phyloP scores from a whole-genome alignment of 2,888 invertebrate species.

The Bhutanitis thaidina region DNA sequence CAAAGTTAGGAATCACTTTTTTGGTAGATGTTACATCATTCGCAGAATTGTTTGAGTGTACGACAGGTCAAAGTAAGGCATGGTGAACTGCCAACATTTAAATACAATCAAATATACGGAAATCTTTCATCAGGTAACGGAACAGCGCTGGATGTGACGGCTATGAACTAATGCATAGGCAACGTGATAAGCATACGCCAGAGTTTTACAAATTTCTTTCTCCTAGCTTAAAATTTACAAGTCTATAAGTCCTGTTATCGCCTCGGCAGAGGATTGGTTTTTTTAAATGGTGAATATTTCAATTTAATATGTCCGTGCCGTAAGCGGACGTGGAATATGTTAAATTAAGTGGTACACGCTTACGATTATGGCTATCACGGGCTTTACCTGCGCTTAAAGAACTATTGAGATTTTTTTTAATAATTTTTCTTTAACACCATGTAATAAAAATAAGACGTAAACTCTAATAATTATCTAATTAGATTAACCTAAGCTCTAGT shows the following conservation, averaged over 20 bases:
- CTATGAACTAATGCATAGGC: conserved; percentile 1
- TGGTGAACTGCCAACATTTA: not conserved
- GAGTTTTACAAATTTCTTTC: conserved; percentile 14
- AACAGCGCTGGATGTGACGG: not conserved
- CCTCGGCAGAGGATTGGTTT: not conserved
- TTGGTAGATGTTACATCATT: too few relatives aligned
- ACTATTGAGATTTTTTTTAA: not conserved
- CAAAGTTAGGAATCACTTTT: too few relatives aligned
- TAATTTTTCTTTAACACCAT: too few relatives aligned
- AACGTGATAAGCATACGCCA: not conserved
- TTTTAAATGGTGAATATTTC: conserved; percentile 10
- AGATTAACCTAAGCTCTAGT: too few relatives aligned
- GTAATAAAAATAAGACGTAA: too few relatives aligned
- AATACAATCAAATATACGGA: not conserved
- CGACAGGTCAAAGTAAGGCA: not conserved
- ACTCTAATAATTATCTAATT: too few relatives aligned
- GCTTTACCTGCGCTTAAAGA: not conserved
- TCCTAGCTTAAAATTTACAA: conserved; percentile 8
- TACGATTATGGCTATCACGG: not conserved
- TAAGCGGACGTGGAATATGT: not conserved
- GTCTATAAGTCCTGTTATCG: conserved; percentile 14
- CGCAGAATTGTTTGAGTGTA: too few relatives aligned
- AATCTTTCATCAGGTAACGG: conserved; percentile 8
- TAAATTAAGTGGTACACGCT: not conserved
- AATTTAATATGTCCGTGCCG: conserved; percentile 3